phyloP scores from a whole-genome alignment of 2,797 vertebrate genomes.

The Botia kubotai region DNA sequence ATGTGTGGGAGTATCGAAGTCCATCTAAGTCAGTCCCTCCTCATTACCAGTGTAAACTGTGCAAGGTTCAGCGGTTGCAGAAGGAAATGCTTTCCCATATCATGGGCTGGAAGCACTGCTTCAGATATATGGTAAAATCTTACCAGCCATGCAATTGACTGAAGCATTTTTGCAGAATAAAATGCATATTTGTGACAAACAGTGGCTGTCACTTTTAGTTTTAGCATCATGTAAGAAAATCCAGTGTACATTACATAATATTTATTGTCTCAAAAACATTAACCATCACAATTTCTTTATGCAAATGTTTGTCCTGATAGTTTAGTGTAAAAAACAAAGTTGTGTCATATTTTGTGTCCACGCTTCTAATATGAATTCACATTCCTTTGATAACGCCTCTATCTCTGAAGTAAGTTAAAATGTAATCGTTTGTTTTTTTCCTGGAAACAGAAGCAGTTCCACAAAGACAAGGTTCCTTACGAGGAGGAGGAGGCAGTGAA shows the following conservation, averaged over 20 bases:
- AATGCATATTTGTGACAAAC: no score
- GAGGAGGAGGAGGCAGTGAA: constrained; percentile 72
- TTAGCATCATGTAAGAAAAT: no score
- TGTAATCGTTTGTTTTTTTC: neutral
- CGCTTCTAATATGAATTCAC: neutral
- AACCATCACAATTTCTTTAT: no score
- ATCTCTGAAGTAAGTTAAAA: neutral
- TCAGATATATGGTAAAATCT: constrained; percentile 76
- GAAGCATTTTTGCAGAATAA: no score
- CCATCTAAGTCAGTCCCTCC: constrained; percentile 79
- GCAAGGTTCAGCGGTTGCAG: constrained; percentile 74
- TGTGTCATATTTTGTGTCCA: no score
- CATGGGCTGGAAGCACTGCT: constrained; percentile 81
- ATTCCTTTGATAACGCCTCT: neutral
- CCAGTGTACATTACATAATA: no score
- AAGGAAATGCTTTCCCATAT: constrained; percentile 79
- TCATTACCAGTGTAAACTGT: constrained; percentile 83
- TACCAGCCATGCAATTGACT: no score
- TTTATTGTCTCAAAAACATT: no score
- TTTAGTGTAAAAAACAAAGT: no score
- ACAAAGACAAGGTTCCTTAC: constrained; percentile 69
- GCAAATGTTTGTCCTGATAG: no score
- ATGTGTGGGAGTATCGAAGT: constrained; percentile 84
- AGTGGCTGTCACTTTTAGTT: no score
- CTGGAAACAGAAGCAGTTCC: constrained; percentile 70